Conservation (phyloP, 2,113 vertebrate species). For the Anolis carolinensis region DNA sequence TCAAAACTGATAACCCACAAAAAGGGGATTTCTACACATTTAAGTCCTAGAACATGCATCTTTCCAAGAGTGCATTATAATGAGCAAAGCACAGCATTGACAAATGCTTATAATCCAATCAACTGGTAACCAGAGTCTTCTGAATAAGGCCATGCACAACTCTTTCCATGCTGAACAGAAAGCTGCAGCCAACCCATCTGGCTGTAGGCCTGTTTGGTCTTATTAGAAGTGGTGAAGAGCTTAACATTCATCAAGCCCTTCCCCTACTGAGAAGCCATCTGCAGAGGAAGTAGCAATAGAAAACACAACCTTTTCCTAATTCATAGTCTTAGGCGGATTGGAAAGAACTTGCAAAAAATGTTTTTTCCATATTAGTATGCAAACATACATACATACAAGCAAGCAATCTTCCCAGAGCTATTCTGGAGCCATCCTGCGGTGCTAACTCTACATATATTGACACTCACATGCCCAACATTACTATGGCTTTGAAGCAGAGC, state of each 20-base stretch:
- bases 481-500: background rate
- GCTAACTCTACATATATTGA: background rate
- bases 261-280: background rate
- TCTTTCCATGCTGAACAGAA: constrained; percentile 1
- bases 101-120: accelerated
- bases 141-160: constrained; percentile 5
- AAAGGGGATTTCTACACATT: background rate
- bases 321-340: background rate
- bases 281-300: background rate
- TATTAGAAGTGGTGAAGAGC: background rate
- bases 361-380: background rate
- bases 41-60: background rate
- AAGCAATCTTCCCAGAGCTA: constrained; percentile 16
- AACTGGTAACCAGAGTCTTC: background rate
- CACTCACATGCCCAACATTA: constrained; percentile 47
- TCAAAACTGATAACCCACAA: background rate
- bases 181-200: background rate
- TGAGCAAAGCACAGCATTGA: accelerated
- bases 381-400: background rate
- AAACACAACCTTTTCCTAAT: accelerated
- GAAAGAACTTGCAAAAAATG: background rate
- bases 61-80: accelerated
- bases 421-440: constrained; percentile 13
- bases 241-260: background rate
- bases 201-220: background rate